These are phyloP conservation scores for Ciconia stormi DNA, from an alignment of 2,113 vertebrate genomes.

Conservation along the genomic window DNA sequence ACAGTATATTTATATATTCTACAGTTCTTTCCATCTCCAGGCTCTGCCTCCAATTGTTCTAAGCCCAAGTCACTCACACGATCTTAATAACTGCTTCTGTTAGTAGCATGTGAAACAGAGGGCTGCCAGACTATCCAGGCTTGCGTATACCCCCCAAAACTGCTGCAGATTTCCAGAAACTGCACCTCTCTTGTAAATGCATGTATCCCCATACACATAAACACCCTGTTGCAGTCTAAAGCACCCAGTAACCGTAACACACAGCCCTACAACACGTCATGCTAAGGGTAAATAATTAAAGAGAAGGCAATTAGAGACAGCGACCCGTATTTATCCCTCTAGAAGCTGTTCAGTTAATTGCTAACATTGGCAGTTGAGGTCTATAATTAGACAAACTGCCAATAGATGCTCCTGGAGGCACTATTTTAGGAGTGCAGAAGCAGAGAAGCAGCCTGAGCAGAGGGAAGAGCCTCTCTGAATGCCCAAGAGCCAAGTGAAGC, in stretches of 20 bases:
- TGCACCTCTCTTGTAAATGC: neutral
- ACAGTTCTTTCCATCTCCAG: neutral
- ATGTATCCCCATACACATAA: too few species aligned
- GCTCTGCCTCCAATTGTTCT: neutral
- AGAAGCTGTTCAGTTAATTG: neutral
- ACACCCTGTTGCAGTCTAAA: neutral
- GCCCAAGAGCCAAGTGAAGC: neutral
- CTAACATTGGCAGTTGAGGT: neutral
- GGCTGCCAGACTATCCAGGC: neutral
- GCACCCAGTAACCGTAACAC: neutral
- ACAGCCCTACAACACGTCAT: accelerated
- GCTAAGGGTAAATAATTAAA: neutral
- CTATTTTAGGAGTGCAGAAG: neutral
- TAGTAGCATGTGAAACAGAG: neutral
- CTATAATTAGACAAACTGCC: constrained; percentile 21
- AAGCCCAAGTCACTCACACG: neutral
- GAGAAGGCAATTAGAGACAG: neutral
- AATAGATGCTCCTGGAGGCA: constrained; percentile 17
- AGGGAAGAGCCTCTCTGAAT: neutral
- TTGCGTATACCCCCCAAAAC: neutral
- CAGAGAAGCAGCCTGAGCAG: neutral
- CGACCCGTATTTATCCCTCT: neutral
- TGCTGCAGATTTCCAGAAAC: neutral
- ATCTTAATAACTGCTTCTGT: neutral
- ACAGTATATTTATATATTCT: neutral